phyloP scores from a whole-genome alignment of 2,888 invertebrate species.

The Urechis unicinctus region DNA sequence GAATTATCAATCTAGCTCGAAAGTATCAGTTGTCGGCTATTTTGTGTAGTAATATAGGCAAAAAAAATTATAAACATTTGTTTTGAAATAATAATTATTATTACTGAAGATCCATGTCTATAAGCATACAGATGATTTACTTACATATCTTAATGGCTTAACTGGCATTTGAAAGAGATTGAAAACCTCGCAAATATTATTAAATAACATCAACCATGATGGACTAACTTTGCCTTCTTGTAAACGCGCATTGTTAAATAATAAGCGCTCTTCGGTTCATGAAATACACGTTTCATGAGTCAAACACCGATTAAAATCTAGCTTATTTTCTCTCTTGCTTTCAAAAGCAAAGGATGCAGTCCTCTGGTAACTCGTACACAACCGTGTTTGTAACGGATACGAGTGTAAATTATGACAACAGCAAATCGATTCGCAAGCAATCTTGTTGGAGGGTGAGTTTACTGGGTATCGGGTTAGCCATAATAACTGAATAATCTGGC shows the following conservation, averaged over 20 bases:
- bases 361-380: not conserved
- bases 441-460: conserved; percentile 8
- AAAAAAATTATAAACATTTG: not conserved
- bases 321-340: too few species aligned
- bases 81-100: not conserved
- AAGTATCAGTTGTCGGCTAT: too few species aligned
- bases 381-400: not conserved
- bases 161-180: too few species aligned
- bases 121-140: too few species aligned
- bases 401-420: conserved; percentile 1
- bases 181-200: too few species aligned
- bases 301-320: too few species aligned
- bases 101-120: too few species aligned
- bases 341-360: not conserved
- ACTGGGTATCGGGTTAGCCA: not conserved
- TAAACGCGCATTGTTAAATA: not conserved
- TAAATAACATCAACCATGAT: too few species aligned
- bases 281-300: not conserved
- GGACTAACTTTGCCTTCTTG: too few species aligned
- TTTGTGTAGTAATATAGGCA: too few species aligned
- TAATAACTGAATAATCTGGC: not conserved
- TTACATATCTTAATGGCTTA: too few species aligned
- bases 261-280: not conserved
- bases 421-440: conserved; percentile 7
- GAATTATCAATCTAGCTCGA: too few species aligned